Evolutionary conservation across 2,113 vertebrate genomes (phyloP).

Genomic region (Myiozetetes cayanensis): DNA sequence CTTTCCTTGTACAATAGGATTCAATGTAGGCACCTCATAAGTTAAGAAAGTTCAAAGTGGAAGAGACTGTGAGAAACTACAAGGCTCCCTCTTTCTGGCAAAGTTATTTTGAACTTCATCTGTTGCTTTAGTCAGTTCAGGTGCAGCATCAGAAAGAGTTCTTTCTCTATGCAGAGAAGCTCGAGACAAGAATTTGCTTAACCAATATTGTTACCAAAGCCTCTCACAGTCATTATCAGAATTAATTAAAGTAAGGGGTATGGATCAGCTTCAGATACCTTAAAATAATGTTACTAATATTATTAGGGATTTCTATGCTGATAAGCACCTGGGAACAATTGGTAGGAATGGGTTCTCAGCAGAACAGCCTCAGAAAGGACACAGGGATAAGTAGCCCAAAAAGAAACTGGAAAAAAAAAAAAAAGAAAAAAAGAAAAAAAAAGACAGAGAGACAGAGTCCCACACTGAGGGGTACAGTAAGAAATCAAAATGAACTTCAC

Average conservation of each 20-base stretch:
- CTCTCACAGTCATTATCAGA: background rate
- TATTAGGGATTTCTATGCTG: background rate
- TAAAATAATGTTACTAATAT: background rate
- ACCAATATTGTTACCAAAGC: background rate
- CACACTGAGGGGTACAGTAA: background rate
- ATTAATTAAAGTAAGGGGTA: background rate
- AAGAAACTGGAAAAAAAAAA: background rate
- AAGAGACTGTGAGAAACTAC: background rate
- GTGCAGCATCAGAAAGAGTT: background rate
- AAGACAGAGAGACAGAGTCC: background rate
- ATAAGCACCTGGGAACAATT: background rate
- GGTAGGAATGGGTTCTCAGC: background rate
- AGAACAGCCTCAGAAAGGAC: background rate
- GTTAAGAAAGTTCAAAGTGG: background rate
- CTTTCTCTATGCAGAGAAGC: background rate
- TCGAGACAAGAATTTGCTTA: background rate
- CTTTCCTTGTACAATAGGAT: background rate
- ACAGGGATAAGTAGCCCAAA: background rate
- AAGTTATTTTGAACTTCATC: background rate
- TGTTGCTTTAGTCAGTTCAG: background rate
- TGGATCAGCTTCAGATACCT: background rate
- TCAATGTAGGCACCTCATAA: background rate
- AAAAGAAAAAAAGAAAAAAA: no score
- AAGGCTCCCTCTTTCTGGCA: background rate
- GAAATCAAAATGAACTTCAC: background rate